phyloP scores from a whole-genome alignment of 1,140 invertebrate genomes.

The Penaeus chinensis region DNA sequence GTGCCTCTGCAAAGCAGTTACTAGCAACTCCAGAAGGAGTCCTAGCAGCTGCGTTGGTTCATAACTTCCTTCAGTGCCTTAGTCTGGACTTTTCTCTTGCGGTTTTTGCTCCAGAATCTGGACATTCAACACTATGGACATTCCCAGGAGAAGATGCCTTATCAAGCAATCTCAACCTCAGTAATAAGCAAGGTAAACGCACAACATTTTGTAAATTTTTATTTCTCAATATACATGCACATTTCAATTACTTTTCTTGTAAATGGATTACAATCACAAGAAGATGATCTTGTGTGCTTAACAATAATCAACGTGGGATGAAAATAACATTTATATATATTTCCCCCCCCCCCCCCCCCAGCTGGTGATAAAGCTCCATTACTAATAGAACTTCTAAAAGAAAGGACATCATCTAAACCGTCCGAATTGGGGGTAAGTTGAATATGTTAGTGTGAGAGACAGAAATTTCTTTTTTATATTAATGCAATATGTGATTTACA shows the following conservation, averaged over 20 bases:
- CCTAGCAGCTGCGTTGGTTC: conserved; percentile 51
- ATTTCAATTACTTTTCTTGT: too few relatives aligned
- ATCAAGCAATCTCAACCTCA: too few relatives aligned
- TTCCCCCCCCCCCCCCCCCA: neutral
- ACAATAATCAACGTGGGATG: too few relatives aligned
- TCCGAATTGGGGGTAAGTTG: too few relatives aligned
- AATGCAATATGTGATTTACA: too few relatives aligned
- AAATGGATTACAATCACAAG: too few relatives aligned
- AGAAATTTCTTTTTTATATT: too few relatives aligned
- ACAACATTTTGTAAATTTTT: too few relatives aligned
- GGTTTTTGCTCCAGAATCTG: conserved; percentile 60
- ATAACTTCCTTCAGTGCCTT: conserved; percentile 58
- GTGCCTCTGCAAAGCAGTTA: conserved; percentile 31
- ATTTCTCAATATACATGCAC: too few relatives aligned
- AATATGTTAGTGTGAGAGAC: too few relatives aligned
- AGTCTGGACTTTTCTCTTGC: conserved; percentile 57
- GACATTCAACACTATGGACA: conserved; percentile 30
- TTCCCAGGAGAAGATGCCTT: conserved; percentile 28
- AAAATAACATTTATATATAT: neutral
- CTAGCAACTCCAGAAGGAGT: conserved; percentile 45
- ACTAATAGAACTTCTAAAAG: conserved; percentile 36
- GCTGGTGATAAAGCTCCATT: conserved; percentile 30
- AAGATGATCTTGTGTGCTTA: too few relatives aligned
- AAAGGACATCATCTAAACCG: neutral
- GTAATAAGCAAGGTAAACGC: too few relatives aligned